A percentile compares a stretch with the other conserved stretches of the same genome.
Conservation (phyloP, 1,140 invertebrate genomes). For the Dufourea novaeangliae region DNA sequence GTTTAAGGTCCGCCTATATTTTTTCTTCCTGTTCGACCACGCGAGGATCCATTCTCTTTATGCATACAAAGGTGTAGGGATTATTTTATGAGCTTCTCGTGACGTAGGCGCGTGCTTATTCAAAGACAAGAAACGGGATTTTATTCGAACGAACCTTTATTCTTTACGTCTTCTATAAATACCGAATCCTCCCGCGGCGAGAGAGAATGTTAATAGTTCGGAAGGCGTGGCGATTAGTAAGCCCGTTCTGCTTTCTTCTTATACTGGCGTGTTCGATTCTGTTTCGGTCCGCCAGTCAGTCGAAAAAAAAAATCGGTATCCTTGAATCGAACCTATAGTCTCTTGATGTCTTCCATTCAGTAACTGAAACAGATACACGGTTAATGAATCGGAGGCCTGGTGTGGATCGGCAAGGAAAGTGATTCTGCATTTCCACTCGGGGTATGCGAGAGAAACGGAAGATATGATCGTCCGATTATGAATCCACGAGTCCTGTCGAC, state of each 20-base stretch:
- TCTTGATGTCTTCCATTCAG: constrained; percentile 19
- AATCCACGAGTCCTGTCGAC: constrained; percentile 33
- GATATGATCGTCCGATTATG: constrained; percentile 38
- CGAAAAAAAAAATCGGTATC: background rate
- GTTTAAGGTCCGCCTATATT: constrained; percentile 59
- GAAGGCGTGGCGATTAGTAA: background rate
- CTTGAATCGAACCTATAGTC: constrained; percentile 16
- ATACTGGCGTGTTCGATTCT: background rate
- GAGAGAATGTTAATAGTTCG: constrained; percentile 17
- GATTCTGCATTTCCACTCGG: background rate
- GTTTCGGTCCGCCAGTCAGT: too few species aligned
- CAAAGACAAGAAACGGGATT: constrained; percentile 48
- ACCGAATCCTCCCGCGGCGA: background rate
- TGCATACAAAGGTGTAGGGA: constrained; percentile 64
- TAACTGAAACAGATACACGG: constrained; percentile 30
- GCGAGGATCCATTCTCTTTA: constrained; percentile 40
- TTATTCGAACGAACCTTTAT: constrained; percentile 46
- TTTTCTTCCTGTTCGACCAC: constrained; percentile 34
- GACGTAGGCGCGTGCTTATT: constrained; percentile 49
- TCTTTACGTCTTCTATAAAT: constrained; percentile 18
- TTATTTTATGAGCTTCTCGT: constrained; percentile 63
- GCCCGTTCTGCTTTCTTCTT: background rate
- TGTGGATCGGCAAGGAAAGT: constrained; percentile 30
- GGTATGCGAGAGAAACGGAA: background rate
- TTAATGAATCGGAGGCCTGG: constrained; percentile 10